These are phyloP conservation scores for Ophion ellenae DNA, from an alignment of 2,888 invertebrate genomes.

Conservation along the genomic window DNA sequence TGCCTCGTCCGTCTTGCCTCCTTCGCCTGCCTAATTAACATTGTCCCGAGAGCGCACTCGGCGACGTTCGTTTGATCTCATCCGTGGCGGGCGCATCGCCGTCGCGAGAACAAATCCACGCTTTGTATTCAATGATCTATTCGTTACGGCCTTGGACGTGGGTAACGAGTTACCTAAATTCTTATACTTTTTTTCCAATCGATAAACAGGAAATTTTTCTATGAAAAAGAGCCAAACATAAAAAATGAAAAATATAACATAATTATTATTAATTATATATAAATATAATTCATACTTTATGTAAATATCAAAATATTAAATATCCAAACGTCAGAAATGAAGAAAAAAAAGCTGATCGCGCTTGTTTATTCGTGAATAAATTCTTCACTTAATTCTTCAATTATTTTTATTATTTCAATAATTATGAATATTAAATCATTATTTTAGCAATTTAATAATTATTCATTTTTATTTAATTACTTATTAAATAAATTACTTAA, in stretches of 20 bases:
- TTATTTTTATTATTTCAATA: too few relatives aligned
- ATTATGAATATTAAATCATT: too few relatives aligned
- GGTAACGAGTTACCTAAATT: neutral
- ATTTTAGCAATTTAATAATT: too few relatives aligned
- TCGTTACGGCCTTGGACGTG: slow-evolving; percentile 3
- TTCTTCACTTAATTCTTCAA: too few relatives aligned
- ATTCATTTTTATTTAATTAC: too few relatives aligned
- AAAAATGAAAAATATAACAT: neutral
- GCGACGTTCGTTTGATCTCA: slow-evolving; percentile 23
- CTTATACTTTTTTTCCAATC: neutral
- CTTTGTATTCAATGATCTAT: slow-evolving; percentile 7
- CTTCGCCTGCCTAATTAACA: slow-evolving; percentile 50
- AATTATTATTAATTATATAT: neutral
- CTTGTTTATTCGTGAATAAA: too few relatives aligned
- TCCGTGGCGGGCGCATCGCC: slow-evolving; percentile 22
- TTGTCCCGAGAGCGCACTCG: slow-evolving; percentile 13
- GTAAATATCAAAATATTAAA: neutral
- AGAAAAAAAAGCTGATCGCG: too few relatives aligned
- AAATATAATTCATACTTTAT: neutral
- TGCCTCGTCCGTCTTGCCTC: slow-evolving; percentile 2
- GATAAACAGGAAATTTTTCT: neutral
- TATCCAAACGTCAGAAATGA: too few relatives aligned
- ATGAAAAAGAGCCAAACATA: neutral
- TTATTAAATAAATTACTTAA: too few relatives aligned
- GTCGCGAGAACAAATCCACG: slow-evolving; percentile 24